Evolutionary conservation across 2,113 vertebrate species (phyloP).

Genomic region (Agapornis roseicollis): DNA sequence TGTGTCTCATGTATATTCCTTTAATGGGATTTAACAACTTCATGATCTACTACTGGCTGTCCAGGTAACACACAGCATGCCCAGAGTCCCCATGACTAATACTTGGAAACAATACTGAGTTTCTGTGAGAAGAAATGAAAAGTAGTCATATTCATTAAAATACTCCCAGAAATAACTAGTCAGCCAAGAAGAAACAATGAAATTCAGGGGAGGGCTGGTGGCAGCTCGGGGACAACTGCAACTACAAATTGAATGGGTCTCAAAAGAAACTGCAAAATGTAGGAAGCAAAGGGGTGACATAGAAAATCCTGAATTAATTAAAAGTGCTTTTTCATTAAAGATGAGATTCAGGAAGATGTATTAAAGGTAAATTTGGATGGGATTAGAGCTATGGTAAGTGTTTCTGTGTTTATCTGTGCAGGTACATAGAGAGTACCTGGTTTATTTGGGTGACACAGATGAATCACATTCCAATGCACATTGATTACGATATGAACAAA

Average conservation of each 20-base stretch:
- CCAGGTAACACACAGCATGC: constrained; percentile 34
- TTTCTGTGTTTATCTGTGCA: constrained; percentile 20
- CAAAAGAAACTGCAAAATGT: not conserved
- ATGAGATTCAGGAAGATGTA: not conserved
- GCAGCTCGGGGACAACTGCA: not conserved
- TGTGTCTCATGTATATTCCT: constrained; percentile 59
- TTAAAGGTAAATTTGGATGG: not conserved
- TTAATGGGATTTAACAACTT: constrained; percentile 64
- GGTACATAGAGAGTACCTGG: constrained; percentile 73
- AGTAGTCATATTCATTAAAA: rapidly evolving
- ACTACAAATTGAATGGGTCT: not conserved
- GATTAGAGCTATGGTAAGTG: not conserved
- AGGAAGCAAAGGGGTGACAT: not conserved
- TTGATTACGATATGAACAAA: constrained; percentile 74
- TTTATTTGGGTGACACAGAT: constrained; percentile 78
- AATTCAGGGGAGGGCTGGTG: not conserved
- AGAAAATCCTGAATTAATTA: not conserved
- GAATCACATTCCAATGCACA: constrained; percentile 74
- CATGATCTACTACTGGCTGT: constrained; percentile 53
- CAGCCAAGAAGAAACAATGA: not conserved
- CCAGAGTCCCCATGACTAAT: not conserved
- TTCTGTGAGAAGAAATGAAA: not conserved
- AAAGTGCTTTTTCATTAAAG: not conserved
- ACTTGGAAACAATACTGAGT: not conserved
- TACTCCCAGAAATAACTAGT: not conserved